Conservation (phyloP, 2,113 vertebrate genomes). For the Okapia johnstoni region DNA sequence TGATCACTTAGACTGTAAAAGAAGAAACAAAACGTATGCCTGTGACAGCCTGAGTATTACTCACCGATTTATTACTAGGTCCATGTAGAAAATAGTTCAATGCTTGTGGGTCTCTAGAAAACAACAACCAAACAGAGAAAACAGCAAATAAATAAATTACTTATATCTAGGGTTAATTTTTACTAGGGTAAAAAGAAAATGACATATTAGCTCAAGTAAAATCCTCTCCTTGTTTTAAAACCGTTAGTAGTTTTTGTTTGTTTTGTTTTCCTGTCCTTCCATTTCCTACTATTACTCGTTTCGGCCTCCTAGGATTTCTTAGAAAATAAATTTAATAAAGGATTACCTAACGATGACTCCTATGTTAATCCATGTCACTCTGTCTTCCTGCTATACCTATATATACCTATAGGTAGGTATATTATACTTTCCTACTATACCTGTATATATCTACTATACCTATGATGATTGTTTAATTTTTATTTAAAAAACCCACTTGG, state of each 20-base stretch:
- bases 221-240: background rate
- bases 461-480: background rate
- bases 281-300: background rate
- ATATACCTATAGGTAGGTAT: background rate
- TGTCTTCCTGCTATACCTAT: background rate
- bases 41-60: constrained; percentile 71
- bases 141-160: background rate
- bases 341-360: background rate
- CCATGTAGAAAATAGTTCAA: constrained; percentile 98
- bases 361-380: background rate
- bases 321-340: background rate
- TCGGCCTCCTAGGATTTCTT: background rate
- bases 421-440: background rate
- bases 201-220: background rate
- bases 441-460: background rate
- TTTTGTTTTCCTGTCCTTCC: background rate
- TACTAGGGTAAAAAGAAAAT: background rate
- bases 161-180: background rate
- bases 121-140: background rate
- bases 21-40: background rate
- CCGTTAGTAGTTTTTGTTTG: background rate
- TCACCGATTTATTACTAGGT: constrained; percentile 95
- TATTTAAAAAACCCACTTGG: background rate
- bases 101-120: constrained; percentile 93
- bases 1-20: constrained; percentile 54